Evolutionary conservation across 92 coral and sea anemone species (phyloP), one percentile per base, ranked within the genome.

Genomic region (Porites evermanni): DNA sequence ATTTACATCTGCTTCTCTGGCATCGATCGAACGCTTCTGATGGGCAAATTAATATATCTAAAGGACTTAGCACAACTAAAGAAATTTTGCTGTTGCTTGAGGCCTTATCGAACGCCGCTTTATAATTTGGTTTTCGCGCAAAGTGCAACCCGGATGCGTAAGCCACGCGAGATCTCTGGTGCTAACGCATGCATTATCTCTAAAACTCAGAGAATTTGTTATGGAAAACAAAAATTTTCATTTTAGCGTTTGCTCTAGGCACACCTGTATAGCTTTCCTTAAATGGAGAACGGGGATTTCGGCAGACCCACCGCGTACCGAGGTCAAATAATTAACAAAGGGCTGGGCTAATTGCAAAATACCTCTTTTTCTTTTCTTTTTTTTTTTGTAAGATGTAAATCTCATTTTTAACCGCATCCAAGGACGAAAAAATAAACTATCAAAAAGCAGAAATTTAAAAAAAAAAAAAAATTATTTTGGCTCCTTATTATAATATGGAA

Each of bases 1-100:
- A 94, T 94, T 94, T 88, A 94, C 98, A 94, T 79, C 87, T 87
- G 92, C 92, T 94, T 91, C 88, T 82, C 75, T 81, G 78, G 56
- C 86, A 58, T 81, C 78, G 86, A 53, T 81, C 78, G 86, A 53
- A 76, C 78, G 66, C 86, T 78, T 70, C 77, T 71, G 47, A 38
- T 38, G 87, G 72, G 91, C 87, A 92, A 89, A 89, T 90, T 92
- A 87, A 94, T 92, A 81, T 81, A 93, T 84, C 88, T 88, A 84
- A 84, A 64, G 83, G 83, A 70, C 87, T 77, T 63, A 63, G 76
- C 80, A 74, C 67, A 50, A 60, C 47, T 44, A 12, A 73, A 20
- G 6, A 51, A 58, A 13, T 9, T 7, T 19, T 3, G 16, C 44
- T 21, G 63, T 74, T 64, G 52, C 59, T 12, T n/a, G 29, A 65